Evolutionary conservation across 1,140 invertebrate species (phyloP).

Genomic region (Temnothorax curvispinosus): DNA sequence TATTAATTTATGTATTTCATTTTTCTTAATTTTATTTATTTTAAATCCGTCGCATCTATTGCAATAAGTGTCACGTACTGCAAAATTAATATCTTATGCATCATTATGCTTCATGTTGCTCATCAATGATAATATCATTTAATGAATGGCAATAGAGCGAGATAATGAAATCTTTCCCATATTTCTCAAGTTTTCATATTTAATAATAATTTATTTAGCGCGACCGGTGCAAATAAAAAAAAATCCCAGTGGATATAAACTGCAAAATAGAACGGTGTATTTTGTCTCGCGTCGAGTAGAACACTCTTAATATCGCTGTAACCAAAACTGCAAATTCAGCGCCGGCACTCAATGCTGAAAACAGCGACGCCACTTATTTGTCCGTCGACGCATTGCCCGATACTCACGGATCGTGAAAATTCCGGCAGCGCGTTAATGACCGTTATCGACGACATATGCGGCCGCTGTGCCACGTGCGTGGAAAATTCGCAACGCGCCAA

Average conservation of each 20-base stretch:
- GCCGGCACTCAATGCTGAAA: conserved; percentile 6
- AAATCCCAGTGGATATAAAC: not conserved
- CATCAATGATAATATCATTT: not conserved
- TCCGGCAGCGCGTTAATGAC: conserved; percentile 63
- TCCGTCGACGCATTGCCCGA: conserved; percentile 38
- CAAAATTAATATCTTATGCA: not conserved
- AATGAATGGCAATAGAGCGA: not conserved
- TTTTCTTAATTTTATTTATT: not conserved
- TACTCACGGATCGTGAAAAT: conserved; percentile 42
- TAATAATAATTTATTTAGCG: not conserved
- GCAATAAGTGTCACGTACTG: not conserved
- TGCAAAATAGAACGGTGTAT: not conserved
- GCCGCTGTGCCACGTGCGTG: conserved; percentile 78
- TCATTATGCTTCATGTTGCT: not conserved
- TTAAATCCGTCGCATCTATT: not conserved
- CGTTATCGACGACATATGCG: conserved; percentile 75
- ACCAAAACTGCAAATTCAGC: conserved; percentile 57
- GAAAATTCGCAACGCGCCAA: conserved; percentile 73
- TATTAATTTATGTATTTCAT: not conserved
- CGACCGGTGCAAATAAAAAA: not conserved
- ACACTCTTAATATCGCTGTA: conserved; percentile 38
- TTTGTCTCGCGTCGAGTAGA: conserved; percentile 27
- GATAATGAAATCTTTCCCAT: not conserved
- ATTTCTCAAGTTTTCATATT: not conserved
- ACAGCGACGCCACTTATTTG: conserved; percentile 51